These are phyloP conservation scores for Oryzias woworae DNA, from an alignment of 2,113 vertebrate species.

Conservation along the genomic window DNA sequence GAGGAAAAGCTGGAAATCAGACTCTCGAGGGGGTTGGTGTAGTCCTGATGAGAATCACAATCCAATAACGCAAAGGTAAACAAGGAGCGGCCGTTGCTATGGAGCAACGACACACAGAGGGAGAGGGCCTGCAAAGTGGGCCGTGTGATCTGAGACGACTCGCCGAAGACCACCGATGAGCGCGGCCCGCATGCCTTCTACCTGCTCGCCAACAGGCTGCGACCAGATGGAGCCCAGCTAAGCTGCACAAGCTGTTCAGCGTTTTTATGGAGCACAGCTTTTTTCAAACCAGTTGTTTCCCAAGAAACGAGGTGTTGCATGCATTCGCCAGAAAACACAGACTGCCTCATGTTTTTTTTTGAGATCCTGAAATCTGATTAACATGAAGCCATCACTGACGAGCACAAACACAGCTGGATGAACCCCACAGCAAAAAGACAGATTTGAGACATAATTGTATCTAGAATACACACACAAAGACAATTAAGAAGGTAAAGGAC, in stretches of 20 bases:
- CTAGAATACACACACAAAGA: background rate
- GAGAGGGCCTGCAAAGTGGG: slow-evolving; percentile 57
- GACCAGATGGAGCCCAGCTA: slow-evolving; percentile 1
- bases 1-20: slow-evolving; percentile 40
- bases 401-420: too few species aligned
- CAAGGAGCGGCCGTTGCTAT: slow-evolving; percentile 77
- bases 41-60: slow-evolving; percentile 66
- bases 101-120: slow-evolving; percentile 48
- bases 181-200: slow-evolving; percentile 2
- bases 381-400: too few species aligned
- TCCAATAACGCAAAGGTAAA: slow-evolving; percentile 75
- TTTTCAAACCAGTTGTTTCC: background rate
- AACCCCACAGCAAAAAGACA: too few species aligned
- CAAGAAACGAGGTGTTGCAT: background rate
- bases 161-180: background rate
- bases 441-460: too few species aligned
- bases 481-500: background rate
- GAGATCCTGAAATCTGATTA: too few species aligned
- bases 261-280: background rate
- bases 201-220: background rate
- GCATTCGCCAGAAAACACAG: too few species aligned
- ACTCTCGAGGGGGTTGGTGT: slow-evolving; percentile 40
- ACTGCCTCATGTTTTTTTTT: too few species aligned
- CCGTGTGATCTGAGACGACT: slow-evolving; percentile 26
- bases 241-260: too few species aligned